These are phyloP conservation scores for Chorisops tibialis DNA, from an alignment of 2,888 invertebrate genomes.

Conservation along the genomic window DNA sequence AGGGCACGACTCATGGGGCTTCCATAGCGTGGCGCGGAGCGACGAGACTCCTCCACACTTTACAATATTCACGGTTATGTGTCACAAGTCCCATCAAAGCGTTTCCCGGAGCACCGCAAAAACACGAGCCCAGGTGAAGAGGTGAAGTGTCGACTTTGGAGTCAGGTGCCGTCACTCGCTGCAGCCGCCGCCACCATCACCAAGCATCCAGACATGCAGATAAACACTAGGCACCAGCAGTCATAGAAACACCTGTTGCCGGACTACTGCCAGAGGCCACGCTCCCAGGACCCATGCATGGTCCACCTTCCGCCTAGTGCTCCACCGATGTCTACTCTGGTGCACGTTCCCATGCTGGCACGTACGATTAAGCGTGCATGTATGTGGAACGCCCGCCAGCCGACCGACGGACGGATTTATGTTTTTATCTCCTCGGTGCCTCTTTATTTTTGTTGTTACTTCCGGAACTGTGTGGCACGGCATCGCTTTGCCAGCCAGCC, in stretches of 20 bases:
- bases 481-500: neutral
- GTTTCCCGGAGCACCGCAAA: constrained; percentile 12
- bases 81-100: constrained; percentile 1
- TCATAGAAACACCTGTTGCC: constrained; percentile 28
- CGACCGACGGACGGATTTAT: neutral
- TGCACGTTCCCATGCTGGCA: too few relatives aligned
- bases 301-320: too few relatives aligned
- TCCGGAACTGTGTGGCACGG: constrained; percentile 5
- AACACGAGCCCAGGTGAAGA: constrained; percentile 6
- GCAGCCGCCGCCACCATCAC: too few relatives aligned
- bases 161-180: constrained; percentile 26
- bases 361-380: too few relatives aligned
- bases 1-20: too few relatives aligned
- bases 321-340: too few relatives aligned
- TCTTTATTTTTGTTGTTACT: constrained; percentile 1
- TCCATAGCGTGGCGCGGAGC: neutral
- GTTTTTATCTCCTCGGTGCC: constrained; percentile 21
- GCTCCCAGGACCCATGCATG: too few relatives aligned
- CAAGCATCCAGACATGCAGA: constrained; percentile 22
- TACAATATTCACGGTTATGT: neutral
- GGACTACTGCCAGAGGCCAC: neutral
- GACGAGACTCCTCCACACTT: neutral
- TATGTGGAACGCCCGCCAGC: too few relatives aligned
- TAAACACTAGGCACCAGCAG: constrained; percentile 24
- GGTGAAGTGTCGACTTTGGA: constrained; percentile 8